Base-by-base conservation (phyloP, 2,888 invertebrate species). In the Meteorus colon region DNA sequence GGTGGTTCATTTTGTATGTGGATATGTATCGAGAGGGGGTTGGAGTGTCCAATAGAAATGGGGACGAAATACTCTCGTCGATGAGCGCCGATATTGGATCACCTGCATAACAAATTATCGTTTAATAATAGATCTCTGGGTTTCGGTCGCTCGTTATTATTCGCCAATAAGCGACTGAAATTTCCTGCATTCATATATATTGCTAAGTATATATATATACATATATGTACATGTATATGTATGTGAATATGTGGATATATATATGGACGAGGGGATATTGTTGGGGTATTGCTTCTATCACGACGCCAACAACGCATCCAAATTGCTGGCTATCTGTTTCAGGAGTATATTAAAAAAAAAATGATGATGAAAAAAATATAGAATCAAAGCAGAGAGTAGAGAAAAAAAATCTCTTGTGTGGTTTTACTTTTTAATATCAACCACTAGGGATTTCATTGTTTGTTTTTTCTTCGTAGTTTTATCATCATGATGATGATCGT, bases 31-130 rank as follows among this genome's bases (percentile, higher is more conserved):
- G 63, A 14, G 31, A n/a, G 62, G 12, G 19, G 45, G 31, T 31
- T 24, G 66, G 19, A 37, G 41, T 55, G 29, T 34, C 4, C 34
- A 12, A 60, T 12, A 24, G 19, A 19, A 41, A 51, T n/a, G 16
- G 19, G 55, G 19, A 10, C 19, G n/a, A 51, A 51, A 51, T 19
- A 8, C 55, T 65, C 65, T 75, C 71, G 60, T 41, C 71, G 59
- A 66, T 48, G 45, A n/a, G 51, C 66, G 70, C 31, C 74, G 75
- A 78, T 78, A 81, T 80, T 71, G 71, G 63, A 78, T 79, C 77
- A 76, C 73, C 76, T 77, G 77, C 75, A 59, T 41, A 63, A 55
- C 65, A 68, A 66, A 74, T 75, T 76, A 73, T 66, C 74, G 79
- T 74, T 76, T 77, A 75, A 80, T 75, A 75, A 72, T 75, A 71